phyloP scores from a whole-genome alignment of 1,140 invertebrate genomes.

The Daktulosphaira vitifoliae region DNA sequence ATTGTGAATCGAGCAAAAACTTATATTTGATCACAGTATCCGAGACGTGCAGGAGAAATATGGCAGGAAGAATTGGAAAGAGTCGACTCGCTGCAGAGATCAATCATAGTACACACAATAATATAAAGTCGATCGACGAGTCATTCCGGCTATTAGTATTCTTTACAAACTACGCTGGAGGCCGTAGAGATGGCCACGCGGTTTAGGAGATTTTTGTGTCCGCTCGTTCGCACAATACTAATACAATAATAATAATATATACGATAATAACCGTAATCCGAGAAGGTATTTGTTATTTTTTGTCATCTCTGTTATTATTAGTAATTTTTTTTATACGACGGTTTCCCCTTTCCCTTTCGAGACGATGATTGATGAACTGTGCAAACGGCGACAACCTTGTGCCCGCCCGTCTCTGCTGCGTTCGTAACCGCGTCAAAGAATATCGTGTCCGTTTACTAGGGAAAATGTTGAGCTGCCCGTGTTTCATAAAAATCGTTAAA shows the following conservation, averaged over 20 bases:
- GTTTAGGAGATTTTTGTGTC: conserved; percentile 17
- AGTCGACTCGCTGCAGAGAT: background rate
- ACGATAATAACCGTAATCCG: conserved; percentile 28
- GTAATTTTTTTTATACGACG: background rate
- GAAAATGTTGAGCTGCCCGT: too few species aligned
- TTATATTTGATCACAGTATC: too few species aligned
- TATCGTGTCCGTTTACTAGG: too few species aligned
- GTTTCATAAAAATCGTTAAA: too few species aligned
- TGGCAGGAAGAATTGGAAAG: too few species aligned
- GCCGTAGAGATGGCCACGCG: background rate
- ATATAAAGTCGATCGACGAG: conserved; percentile 8
- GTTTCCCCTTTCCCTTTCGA: background rate
- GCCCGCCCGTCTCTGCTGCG: too few species aligned
- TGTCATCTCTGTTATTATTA: background rate
- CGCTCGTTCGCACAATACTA: background rate
- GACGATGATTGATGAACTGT: conserved; percentile 14
- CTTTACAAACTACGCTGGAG: background rate
- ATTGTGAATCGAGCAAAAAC: too few species aligned
- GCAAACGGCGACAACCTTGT: conserved; percentile 15
- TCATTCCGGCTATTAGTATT: conserved; percentile 27
- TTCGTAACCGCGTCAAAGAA: too few species aligned
- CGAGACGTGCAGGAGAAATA: too few species aligned
- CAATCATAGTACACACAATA: conserved; percentile 3
- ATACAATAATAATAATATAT: conserved; percentile 3
- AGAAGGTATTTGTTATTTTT: background rate